phyloP scores from a whole-genome alignment of 2,888 invertebrate genomes.

The Alentia gelatinosa region DNA sequence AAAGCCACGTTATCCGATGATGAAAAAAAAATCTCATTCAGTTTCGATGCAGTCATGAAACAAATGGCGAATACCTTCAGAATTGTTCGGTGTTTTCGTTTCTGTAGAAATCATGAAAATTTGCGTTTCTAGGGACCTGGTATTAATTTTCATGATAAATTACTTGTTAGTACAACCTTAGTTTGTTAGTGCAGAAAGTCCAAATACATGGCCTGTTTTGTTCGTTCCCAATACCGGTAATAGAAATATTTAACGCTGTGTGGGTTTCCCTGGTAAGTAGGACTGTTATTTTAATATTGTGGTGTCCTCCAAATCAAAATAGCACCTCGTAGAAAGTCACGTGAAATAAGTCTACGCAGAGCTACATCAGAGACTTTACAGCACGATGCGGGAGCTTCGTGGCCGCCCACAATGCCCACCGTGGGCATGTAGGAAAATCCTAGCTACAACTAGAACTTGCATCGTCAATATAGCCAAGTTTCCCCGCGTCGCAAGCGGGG shows the following conservation, averaged over 20 bases:
- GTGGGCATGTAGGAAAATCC: background rate
- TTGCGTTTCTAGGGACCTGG: background rate
- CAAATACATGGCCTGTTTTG: too few species aligned
- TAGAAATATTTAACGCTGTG: too few species aligned
- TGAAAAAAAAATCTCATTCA: slow-evolving; percentile 1
- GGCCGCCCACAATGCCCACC: background rate
- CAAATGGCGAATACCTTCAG: background rate
- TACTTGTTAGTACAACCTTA: too few species aligned
- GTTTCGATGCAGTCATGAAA: background rate
- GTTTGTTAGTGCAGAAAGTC: too few species aligned
- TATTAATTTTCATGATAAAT: too few species aligned
- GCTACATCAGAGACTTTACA: background rate
- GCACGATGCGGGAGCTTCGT: background rate
- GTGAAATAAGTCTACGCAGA: background rate
- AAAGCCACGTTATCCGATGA: too few species aligned
- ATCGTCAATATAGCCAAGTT: background rate
- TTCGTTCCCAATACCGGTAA: too few species aligned
- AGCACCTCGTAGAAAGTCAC: background rate
- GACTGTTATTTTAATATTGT: too few species aligned
- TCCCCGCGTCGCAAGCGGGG: background rate
- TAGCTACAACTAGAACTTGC: background rate
- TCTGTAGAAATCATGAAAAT: too few species aligned
- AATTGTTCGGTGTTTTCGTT: too few species aligned
- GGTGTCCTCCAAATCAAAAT: background rate
- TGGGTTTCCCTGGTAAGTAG: too few species aligned